Percentiles rank a stretch among this genome's conserved stretches.
These are phyloP conservation scores for Heliconius charithonia DNA, from an alignment of 2,888 invertebrate species.

Conservation along the genomic window DNA sequence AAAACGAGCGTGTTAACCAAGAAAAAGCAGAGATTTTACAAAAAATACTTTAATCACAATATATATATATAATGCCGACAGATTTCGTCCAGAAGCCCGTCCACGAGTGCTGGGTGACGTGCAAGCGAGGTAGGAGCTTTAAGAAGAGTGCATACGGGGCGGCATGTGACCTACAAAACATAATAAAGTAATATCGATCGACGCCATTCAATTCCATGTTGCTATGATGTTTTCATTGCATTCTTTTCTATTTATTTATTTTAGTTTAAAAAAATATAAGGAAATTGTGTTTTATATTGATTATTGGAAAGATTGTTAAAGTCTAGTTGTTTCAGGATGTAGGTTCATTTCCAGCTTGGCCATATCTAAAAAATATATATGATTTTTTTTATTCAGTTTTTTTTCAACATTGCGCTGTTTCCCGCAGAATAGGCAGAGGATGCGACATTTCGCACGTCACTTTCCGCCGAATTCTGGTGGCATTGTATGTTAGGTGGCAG, in stretches of 20 bases:
- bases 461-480: no score
- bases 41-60: not conserved
- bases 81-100: slow-evolving; percentile 74
- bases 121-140: slow-evolving; percentile 76
- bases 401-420: no score
- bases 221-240: not conserved
- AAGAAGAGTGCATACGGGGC: slow-evolving; percentile 66
- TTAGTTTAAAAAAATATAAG: not conserved
- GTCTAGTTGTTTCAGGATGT: not conserved
- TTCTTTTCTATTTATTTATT: not conserved
- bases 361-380: no score
- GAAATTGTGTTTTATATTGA: not conserved
- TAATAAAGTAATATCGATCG: slow-evolving; percentile 52
- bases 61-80: slow-evolving; percentile 54
- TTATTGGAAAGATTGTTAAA: not conserved
- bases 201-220: not conserved
- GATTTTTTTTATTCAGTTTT: no score
- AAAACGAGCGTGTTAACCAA: no score
- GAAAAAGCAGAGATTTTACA: not conserved
- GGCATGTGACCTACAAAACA: slow-evolving; percentile 61
- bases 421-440: no score
- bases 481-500: no score
- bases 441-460: no score
- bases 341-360: not conserved
- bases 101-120: slow-evolving; percentile 79